Conservation (phyloP, 2,113 vertebrate species). For the Seriola quinqueradiata region DNA sequence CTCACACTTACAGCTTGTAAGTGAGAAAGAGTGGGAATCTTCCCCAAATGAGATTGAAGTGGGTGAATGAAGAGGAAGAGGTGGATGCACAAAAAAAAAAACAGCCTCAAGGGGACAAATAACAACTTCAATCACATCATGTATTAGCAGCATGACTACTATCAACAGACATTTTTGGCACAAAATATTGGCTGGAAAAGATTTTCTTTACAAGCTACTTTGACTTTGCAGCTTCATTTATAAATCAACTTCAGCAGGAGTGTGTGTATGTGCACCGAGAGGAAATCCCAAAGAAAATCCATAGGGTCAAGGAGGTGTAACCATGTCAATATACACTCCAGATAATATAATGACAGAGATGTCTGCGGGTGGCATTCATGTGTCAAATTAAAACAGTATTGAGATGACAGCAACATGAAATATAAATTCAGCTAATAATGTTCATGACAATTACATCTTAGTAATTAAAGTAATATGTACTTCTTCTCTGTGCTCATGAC, state of each 20-base stretch:
- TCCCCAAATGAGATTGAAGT: not conserved
- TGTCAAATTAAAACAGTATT: not conserved
- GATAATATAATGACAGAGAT: not conserved
- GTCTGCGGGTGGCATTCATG: not conserved
- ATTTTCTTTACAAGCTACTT: not conserved
- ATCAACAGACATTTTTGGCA: not conserved
- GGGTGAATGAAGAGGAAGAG: not conserved
- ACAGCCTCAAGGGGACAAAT: not conserved
- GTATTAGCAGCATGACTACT: not conserved
- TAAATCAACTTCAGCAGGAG: not conserved
- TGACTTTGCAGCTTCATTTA: not conserved
- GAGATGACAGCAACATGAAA: not conserved
- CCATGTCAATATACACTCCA: not conserved
- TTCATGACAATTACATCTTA: not conserved
- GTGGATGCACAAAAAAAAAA: not conserved
- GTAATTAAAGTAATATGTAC: not conserved
- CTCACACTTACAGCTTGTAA: not conserved
- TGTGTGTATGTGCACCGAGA: not conserved
- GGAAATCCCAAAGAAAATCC: not conserved
- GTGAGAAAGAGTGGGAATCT: slow-evolving; percentile 4
- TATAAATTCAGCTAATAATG: not conserved
- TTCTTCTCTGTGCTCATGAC: not conserved
- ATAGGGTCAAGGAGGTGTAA: not conserved
- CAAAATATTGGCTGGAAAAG: not conserved
- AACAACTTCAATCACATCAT: not conserved